These are phyloP conservation scores for Campoletis sonorensis DNA, from an alignment of 1,140 invertebrate genomes.

Conservation along the genomic window DNA sequence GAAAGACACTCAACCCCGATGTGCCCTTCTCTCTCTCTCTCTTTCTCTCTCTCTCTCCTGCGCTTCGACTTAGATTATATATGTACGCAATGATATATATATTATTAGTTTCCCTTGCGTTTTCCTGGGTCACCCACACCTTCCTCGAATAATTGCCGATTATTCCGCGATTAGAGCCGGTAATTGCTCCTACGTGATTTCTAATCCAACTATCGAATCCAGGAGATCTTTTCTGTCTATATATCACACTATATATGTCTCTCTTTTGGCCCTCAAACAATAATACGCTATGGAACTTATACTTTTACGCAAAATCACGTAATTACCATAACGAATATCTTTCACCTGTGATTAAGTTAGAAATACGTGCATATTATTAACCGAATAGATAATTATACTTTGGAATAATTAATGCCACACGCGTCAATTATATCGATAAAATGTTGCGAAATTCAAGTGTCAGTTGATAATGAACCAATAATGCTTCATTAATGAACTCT, in stretches of 20 bases:
- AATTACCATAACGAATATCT: constrained; percentile 15
- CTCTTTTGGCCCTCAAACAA: neutral
- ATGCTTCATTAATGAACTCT: neutral
- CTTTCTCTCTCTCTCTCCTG: constrained; percentile 32
- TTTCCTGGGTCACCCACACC: constrained; percentile 38
- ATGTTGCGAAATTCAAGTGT: neutral
- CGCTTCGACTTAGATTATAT: constrained; percentile 43
- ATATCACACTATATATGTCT: neutral
- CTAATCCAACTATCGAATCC: constrained; percentile 38
- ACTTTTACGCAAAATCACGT: constrained; percentile 23
- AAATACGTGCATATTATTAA: neutral
- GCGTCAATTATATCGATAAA: constrained; percentile 1
- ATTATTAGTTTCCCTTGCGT: constrained; percentile 21
- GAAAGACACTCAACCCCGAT: constrained; percentile 23
- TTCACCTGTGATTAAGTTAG: neutral
- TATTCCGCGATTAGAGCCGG: constrained; percentile 42
- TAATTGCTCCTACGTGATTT: constrained; percentile 46
- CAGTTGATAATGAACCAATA: neutral
- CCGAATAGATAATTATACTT: neutral
- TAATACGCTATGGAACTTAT: constrained; percentile 15
- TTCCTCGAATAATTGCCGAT: constrained; percentile 57
- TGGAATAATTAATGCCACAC: constrained; percentile 1
- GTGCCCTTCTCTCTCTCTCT: neutral
- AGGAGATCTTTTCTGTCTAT: constrained; percentile 23
- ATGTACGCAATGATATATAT: constrained; percentile 23